Evolutionary conservation across 2,888 invertebrate genomes (phyloP).

Genomic region (Dryadula phaetusa): DNA sequence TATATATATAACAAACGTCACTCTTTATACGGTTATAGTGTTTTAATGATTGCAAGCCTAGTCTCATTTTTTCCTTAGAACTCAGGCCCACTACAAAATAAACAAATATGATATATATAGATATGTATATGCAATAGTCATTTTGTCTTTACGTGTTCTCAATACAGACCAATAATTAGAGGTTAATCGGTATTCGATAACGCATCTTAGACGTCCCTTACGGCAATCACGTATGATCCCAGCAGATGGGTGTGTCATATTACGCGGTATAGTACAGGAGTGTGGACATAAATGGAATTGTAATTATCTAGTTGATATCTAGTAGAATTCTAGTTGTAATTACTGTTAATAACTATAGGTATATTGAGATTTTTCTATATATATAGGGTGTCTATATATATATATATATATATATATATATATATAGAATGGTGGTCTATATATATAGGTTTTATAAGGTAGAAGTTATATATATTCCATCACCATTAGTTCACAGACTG

Average conservation of each 20-base stretch:
- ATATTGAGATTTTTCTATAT: neutral
- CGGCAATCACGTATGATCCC: constrained; percentile 40
- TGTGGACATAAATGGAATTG: constrained; percentile 60
- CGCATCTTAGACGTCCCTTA: constrained; percentile 49
- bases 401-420: too few relatives aligned
- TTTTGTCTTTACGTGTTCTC: constrained; percentile 11
- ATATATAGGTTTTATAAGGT: too few relatives aligned
- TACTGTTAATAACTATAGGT: too few relatives aligned
- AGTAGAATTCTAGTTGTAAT: neutral
- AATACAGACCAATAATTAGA: constrained; percentile 36
- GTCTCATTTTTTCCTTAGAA: too few relatives aligned
- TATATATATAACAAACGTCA: too few relatives aligned
- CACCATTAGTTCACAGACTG: too few relatives aligned
- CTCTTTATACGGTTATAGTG: too few relatives aligned
- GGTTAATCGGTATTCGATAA: constrained; percentile 41
- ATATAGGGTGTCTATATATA: too few relatives aligned
- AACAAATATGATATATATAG: neutral
- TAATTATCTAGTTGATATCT: constrained; percentile 70
- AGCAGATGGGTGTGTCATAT: constrained; percentile 32
- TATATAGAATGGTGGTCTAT: too few relatives aligned
- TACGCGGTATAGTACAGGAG: constrained; percentile 39
- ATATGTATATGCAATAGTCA: neutral
- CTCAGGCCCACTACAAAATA: too few relatives aligned
- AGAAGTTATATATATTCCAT: too few relatives aligned
- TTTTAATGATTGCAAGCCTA: too few relatives aligned